phyloP scores from a whole-genome alignment of 2,888 invertebrate species.

The Onthophagus sagittarius region DNA sequence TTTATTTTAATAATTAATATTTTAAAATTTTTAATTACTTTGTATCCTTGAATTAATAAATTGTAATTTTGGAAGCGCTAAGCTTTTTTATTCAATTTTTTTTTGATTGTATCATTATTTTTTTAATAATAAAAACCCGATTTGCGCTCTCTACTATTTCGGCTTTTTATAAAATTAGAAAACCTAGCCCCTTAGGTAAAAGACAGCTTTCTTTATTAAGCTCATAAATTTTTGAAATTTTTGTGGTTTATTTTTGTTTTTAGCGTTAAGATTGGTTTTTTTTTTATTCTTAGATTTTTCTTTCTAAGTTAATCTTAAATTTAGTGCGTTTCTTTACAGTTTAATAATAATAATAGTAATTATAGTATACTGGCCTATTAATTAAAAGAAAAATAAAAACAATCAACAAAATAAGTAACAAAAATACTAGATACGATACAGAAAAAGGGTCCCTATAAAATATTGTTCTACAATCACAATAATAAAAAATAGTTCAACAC shows the following conservation, averaged over 20 bases:
- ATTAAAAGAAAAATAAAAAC: conserved; percentile 1
- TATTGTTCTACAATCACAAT: neutral
- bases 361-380: neutral
- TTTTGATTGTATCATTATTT: conserved; percentile 12
- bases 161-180: conserved; percentile 39
- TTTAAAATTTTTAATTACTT: conserved; percentile 16
- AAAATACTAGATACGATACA: neutral
- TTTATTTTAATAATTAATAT: conserved; percentile 15
- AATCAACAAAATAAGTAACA: neutral
- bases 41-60: neutral
- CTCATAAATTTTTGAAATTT: conserved; percentile 28
- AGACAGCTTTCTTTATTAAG: conserved; percentile 33
- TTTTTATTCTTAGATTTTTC: conserved; percentile 21
- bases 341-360: neutral
- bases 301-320: neutral
- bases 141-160: conserved; percentile 3
- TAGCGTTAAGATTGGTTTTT: conserved; percentile 31
- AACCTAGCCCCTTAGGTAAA: conserved; percentile 35
- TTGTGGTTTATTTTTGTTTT: neutral
- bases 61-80: conserved; percentile 27
- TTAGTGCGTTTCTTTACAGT: neutral
- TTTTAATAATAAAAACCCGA: neutral
- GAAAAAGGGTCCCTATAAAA: neutral
- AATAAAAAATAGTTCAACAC: neutral
- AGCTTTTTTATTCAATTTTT: conserved; percentile 19